Base-by-base conservation (phyloP, 1,140 invertebrate genomes). In the Drosophila bocki region DNA sequence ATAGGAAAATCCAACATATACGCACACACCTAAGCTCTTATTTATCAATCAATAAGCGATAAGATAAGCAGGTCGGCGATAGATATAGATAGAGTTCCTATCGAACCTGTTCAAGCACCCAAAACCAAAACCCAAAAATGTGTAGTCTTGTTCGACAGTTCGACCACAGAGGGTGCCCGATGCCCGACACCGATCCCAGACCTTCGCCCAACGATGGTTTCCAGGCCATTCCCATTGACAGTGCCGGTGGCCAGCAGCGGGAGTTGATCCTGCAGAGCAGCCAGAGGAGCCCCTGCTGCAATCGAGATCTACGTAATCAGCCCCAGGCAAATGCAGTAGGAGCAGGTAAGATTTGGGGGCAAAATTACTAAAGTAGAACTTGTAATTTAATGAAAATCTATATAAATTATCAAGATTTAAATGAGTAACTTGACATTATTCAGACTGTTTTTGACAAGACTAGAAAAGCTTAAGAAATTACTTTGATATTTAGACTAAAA, bases 31-130 rank as follows among this genome's bases (percentile, higher is more conserved):
- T 41, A 50, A 71, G 53, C 69, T 54, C 67, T 56, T 35, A 47
- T 48, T 78, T 80, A 80, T 83, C 80, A 83, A 88, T 87, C 84
- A 67, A 67, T 74, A 54, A 19, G 59, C 71, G 83, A 86, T 86
- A 86, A 88, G 84, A 83, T 87, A 77, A 60, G 57, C 69, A 47
- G 17, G 26, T 33, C 22, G 11, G 35, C 63, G 8, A 83, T 77
- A 62, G 80, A 68, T 86, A 80, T 54, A 37, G 51, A 37, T 54
- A 54, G 51, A 22, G 72, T 15, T 53, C 42, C 48, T 41, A 70
- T 56, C 45, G 37, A 17, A 19, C 39, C 64, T 37, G 32, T 37
- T 54, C 2, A 57, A 54, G 50, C 44, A 29, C 67, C 41, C 29
- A 9, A 47, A 51, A 26, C 45, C 57, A 47, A 47, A 47, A 33